These are phyloP conservation scores for Leuciscus waleckii DNA, from an alignment of 2,797 vertebrate species.

Conservation along the genomic window DNA sequence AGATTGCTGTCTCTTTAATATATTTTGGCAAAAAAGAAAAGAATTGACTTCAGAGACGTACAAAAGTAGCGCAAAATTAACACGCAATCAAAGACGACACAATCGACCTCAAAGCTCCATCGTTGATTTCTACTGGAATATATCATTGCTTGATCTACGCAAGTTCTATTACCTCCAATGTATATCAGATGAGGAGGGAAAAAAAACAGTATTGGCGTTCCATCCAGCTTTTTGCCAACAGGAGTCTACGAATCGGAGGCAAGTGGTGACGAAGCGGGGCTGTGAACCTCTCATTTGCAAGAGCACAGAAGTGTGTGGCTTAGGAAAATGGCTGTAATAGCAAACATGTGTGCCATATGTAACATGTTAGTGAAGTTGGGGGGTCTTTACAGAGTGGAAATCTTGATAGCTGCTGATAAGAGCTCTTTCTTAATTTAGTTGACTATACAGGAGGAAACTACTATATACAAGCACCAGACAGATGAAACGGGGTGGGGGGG, in stretches of 20 bases:
- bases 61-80: conserved; percentile 48
- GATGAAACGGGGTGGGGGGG: background rate
- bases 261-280: conserved; percentile 65
- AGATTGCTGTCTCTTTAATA: background rate
- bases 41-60: background rate
- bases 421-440: conserved; percentile 57
- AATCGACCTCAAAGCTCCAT: conserved; percentile 51
- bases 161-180: conserved; percentile 68
- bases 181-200: conserved; percentile 73
- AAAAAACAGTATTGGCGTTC: conserved; percentile 53
- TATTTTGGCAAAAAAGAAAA: background rate
- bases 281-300: conserved; percentile 61
- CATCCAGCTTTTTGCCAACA: conserved; percentile 35
- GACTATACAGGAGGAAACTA: conserved; percentile 56
- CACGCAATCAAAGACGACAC: conserved; percentile 51
- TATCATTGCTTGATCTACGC: conserved; percentile 62
- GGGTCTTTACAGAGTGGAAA: conserved; percentile 65
- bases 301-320: conserved; percentile 67
- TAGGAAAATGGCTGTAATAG: conserved; percentile 71
- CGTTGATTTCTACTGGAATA: conserved; percentile 50
- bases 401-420: conserved; percentile 66
- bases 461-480: conserved; percentile 34
- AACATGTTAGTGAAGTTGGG: conserved; percentile 62
- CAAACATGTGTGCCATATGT: conserved; percentile 75
- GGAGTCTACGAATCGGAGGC: conserved; percentile 55